These are phyloP conservation scores for Argyresthia albistria DNA, from an alignment of 2,888 invertebrate genomes.

Conservation along the genomic window DNA sequence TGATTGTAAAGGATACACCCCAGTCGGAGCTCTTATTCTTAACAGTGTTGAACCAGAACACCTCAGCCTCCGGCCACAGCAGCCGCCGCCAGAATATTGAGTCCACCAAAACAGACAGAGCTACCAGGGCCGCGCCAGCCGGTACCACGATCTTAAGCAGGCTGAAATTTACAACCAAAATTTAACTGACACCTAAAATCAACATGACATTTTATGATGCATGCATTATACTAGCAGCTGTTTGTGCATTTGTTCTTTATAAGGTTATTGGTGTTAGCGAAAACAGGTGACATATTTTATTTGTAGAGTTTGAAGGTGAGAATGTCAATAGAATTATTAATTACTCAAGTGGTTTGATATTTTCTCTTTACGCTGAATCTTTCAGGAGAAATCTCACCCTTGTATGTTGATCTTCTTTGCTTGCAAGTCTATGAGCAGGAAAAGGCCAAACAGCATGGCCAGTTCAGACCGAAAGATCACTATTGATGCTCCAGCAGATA, in stretches of 20 bases:
- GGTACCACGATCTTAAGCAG: constrained; percentile 81
- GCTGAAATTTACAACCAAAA: constrained; percentile 50
- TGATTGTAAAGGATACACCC: constrained; percentile 90
- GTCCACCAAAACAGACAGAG: constrained; percentile 85
- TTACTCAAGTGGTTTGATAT: no score
- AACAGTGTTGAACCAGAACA: constrained; percentile 95
- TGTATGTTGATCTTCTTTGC: constrained; percentile 73
- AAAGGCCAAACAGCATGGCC: constrained; percentile 86
- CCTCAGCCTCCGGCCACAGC: constrained; percentile 98
- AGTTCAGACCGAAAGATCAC: constrained; percentile 94
- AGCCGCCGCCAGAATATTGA: constrained; percentile 93
- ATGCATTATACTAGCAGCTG: no score
- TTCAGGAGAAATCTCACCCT: constrained; percentile 26
- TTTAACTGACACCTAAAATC: no score
- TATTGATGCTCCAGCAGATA: constrained; percentile 89
- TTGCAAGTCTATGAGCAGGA: constrained; percentile 86
- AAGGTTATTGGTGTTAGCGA: no score
- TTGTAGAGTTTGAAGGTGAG: no score
- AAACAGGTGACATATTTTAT: no score
- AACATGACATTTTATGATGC: no score
- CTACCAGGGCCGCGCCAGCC: constrained; percentile 77
- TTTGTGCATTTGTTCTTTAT: no score
- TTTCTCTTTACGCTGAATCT: no score
- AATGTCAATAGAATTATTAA: no score
- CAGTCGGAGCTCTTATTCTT: constrained; percentile 95